A percentile compares a stretch with the other conserved stretches of the same genome.
phyloP scores from a whole-genome alignment of 2,113 vertebrate genomes.

The Talpa occidentalis region DNA sequence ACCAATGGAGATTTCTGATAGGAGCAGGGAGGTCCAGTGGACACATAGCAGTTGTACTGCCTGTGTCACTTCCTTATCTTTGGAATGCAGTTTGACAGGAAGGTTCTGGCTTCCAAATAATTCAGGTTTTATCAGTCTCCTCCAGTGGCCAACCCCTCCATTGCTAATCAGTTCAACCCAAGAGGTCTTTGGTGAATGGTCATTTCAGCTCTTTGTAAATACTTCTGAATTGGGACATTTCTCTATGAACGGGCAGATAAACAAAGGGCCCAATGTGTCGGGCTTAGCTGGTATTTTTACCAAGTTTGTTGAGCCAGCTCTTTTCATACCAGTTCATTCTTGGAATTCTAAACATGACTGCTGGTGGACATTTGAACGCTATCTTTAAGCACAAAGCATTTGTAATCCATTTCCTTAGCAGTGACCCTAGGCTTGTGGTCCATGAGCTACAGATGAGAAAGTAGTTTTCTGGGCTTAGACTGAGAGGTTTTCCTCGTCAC shows the following conservation, averaged over 20 bases:
- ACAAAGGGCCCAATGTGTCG: conserved; percentile 69
- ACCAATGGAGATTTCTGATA: neutral
- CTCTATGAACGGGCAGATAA: conserved; percentile 25
- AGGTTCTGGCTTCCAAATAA: neutral
- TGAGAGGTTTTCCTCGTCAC: neutral
- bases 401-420: neutral
- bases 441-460: neutral
- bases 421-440: neutral
- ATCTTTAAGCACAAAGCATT: neutral
- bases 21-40: neutral
- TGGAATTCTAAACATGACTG: conserved; percentile 20
- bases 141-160: neutral
- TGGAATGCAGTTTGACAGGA: conserved; percentile 19
- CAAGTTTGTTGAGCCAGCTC: conserved; percentile 32
- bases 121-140: neutral
- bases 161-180: neutral
- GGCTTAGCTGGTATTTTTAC: conserved; percentile 32
- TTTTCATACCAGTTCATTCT: conserved; percentile 54
- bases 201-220: conserved; percentile 60
- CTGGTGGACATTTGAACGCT: neutral
- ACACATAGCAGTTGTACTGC: neutral
- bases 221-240: conserved; percentile 70
- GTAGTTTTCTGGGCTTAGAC: neutral
- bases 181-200: conserved; percentile 64
- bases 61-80: neutral